Base-by-base conservation (phyloP, 2,113 vertebrate species). In the Phylloscopus trochiloides region DNA sequence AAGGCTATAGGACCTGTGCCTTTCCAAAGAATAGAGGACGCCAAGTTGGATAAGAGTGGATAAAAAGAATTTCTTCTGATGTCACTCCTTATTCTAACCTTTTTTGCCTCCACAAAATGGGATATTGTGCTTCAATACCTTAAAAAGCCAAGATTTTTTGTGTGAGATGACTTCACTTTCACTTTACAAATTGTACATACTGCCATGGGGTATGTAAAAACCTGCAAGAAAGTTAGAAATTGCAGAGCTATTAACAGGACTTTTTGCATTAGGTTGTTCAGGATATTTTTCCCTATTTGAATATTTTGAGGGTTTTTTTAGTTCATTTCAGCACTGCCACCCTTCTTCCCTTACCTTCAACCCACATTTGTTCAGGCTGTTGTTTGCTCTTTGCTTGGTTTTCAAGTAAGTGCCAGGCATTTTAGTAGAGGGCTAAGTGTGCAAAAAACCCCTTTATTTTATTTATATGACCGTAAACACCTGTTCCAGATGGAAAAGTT, bases 401-500 rank as follows among this genome's bases (percentile, higher is more conserved):
- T 92, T 80, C 66, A 62, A 88, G 43, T 52, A 79, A n/a, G 29
- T 86, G 58, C 32, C 59, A 95, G 75, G 40, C 1, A 2, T 90
- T 93, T 93, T 55, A 74, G 86, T 51, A 74, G 55, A 70, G 17
- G 40, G 16, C 21, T 90, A 50, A 86, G 43, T 58, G 68, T 90
- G 51, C 5, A 91, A 66, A 88, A 58, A 89, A 89, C 34, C 48
- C 54, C 50, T 95, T 86, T 77, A 63, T 76, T 92, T 95, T 93
- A 81, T 94, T 95, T 96, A 77, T 80, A 86, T 90, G 75, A 77
- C 50, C 90, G 36, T 57, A 95, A 93, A 84, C 57, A 90, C 92
- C 79, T 94, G 82, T 86, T 96, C 85, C 90, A 95, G 92, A 78
- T 92, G 92, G 88, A 78, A 70, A 96, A 86, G 91, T 95, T 90